phyloP scores from a whole-genome alignment of 2,888 invertebrate species.

The Ceraclea dissimilis region DNA sequence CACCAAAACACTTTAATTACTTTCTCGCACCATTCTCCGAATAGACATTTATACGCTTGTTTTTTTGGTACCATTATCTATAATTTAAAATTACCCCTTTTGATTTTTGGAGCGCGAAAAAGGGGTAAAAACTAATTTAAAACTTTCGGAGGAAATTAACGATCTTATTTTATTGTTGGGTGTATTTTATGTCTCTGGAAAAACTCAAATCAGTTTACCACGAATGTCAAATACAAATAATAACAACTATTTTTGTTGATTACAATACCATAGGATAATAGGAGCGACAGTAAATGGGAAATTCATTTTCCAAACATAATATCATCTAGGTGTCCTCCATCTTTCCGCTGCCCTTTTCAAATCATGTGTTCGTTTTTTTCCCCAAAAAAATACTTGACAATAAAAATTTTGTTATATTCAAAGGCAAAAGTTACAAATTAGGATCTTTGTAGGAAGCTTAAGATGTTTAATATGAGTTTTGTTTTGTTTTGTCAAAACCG shows the following conservation, averaged over 20 bases:
- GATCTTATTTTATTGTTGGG: constrained; percentile 27
- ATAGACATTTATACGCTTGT: constrained; percentile 12
- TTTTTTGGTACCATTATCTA: constrained; percentile 26
- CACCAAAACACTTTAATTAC: constrained; percentile 21
- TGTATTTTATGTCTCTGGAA: constrained; percentile 26
- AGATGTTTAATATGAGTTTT: too few species aligned
- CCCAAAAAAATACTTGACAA: too few species aligned
- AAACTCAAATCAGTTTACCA: constrained; percentile 19
- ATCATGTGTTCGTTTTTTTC: too few species aligned
- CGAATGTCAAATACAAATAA: not conserved
- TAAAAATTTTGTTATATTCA: too few species aligned
- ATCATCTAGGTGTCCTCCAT: too few species aligned
- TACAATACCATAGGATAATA: not conserved
- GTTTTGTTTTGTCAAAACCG: too few species aligned
- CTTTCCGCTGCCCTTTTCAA: too few species aligned
- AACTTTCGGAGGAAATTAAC: constrained; percentile 26
- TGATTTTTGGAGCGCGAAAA: constrained; percentile 26
- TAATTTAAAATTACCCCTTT: constrained; percentile 27
- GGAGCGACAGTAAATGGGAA: too few species aligned
- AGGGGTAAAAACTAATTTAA: constrained; percentile 27
- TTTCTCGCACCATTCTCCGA: constrained; percentile 8
- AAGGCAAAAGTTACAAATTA: too few species aligned
- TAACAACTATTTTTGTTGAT: not conserved
- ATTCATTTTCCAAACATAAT: too few species aligned
- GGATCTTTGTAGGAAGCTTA: too few species aligned